Percentiles rank a stretch among this genome's conserved stretches.
phyloP scores from a whole-genome alignment of 2,113 vertebrate species.

The Varanus komodoensis region DNA sequence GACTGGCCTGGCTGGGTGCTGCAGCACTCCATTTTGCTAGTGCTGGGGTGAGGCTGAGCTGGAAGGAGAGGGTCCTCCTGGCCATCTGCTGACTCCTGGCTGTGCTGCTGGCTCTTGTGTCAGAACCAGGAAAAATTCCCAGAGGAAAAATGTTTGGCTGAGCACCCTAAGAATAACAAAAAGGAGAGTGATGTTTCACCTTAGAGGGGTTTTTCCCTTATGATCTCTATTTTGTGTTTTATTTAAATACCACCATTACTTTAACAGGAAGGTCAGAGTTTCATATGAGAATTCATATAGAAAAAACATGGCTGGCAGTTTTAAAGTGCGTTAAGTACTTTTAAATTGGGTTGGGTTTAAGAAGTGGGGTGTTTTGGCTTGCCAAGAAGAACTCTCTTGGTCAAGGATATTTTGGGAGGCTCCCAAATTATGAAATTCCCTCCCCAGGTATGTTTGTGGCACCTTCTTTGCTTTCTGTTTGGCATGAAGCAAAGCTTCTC shows the following conservation, averaged over 20 bases:
- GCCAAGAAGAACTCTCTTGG: too few relatives aligned
- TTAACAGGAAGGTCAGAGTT: neutral
- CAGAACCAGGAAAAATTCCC: neutral
- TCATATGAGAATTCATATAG: neutral
- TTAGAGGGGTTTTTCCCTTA: neutral
- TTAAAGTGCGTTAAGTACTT: neutral
- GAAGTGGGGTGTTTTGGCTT: too few relatives aligned
- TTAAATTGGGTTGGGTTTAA: neutral
- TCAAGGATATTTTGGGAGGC: neutral
- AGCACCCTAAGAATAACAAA: neutral
- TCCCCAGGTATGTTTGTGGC: neutral
- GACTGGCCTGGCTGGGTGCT: too few relatives aligned
- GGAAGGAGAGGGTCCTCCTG: too few relatives aligned
- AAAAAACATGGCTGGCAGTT: neutral
- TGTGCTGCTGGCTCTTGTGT: neutral
- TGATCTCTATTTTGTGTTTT: neutral
- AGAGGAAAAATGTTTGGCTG: neutral
- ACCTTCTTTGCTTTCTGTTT: neutral
- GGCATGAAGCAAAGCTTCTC: neutral
- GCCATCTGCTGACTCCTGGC: too few relatives aligned
- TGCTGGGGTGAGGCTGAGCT: too few relatives aligned
- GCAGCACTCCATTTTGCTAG: too few relatives aligned
- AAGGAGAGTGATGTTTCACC: neutral
- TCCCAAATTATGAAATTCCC: neutral
- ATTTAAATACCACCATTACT: neutral